Evolutionary conservation across 2,113 vertebrate genomes (phyloP), one percentile per base, ranked within the genome.

Genomic region (Pseudopipra pipra): DNA sequence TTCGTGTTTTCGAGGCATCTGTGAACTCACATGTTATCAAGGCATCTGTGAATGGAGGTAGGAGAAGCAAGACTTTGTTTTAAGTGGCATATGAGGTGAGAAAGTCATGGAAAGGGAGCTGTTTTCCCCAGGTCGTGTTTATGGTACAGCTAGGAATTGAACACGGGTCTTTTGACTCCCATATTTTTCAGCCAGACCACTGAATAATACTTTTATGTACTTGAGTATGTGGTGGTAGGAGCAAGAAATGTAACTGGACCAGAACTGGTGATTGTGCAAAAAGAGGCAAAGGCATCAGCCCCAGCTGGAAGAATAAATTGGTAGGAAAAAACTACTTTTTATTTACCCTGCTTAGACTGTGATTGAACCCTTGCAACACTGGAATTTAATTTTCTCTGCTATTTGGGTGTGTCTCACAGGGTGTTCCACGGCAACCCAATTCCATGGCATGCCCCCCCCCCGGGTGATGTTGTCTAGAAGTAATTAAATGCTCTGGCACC

Each of bases 401-500:
- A 63, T 93, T 75, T 83, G 93, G 93, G 82, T 92, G 92, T 95
- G 90, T 61, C 94, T 76, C 17, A 16, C 27, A 39, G 62, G 65
- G 59, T 94, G 62, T 89, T 81, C 59, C 46, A 85, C 47, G 0
- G 68, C 91, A 95, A 88, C 72, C 68, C 74, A 95, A 87, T 74
- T 89, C 93, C 72, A 21, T 74, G 89, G 87, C 75, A 81, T 66
- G 75, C 67, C 46, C 6, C 59, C n/a, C 62, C 62, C 8, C 59
- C 18, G 0, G 54, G 39, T 4, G 0, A 25, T 47, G 9, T 37
- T 70, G 87, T 39, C 71, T 76, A 51, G 54, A 44, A 80, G 85
- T 76, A 94, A 93, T 89, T 92, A 90, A 92, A 96, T 89, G 65
- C 89, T 61, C 79, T 95, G 90, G 90, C 92, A 54, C 27, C 44